Percentiles rank a stretch among this genome's conserved stretches.
Evolutionary conservation across 2,113 vertebrate genomes (phyloP).

Genomic region (Physeter macrocephalus): DNA sequence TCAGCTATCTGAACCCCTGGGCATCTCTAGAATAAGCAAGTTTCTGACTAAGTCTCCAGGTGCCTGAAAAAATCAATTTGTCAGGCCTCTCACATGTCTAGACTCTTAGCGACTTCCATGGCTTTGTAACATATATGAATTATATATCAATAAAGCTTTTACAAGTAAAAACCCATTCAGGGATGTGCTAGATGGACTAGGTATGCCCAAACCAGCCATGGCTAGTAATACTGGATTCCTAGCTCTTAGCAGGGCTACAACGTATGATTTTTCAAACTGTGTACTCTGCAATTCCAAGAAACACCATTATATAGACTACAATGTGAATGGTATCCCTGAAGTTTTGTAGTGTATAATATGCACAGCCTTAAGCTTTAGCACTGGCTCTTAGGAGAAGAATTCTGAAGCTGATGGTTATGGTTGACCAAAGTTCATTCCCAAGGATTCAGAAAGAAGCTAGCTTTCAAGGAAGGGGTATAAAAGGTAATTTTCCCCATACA

Average conservation of each 20-base stretch:
- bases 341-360: not conserved
- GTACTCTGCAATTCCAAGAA: not conserved
- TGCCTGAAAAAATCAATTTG: not conserved
- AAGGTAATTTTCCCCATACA: not conserved
- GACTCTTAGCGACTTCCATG: not conserved
- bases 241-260: not conserved
- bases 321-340: not conserved
- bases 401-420: not conserved
- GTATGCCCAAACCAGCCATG: not conserved
- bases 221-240: not conserved
- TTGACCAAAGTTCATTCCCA: not conserved
- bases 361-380: not conserved
- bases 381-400: not conserved
- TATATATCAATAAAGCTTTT: not conserved
- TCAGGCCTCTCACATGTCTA: not conserved
- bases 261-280: not conserved
- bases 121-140: not conserved
- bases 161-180: not conserved
- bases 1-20: not conserved
- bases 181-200: not conserved
- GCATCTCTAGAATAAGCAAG: not conserved
- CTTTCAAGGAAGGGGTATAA: not conserved
- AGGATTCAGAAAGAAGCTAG: not conserved
- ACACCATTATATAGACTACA: not conserved
- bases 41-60: not conserved